phyloP scores from a whole-genome alignment of 2,797 vertebrate species.

The Trichosurus vulpecula region DNA sequence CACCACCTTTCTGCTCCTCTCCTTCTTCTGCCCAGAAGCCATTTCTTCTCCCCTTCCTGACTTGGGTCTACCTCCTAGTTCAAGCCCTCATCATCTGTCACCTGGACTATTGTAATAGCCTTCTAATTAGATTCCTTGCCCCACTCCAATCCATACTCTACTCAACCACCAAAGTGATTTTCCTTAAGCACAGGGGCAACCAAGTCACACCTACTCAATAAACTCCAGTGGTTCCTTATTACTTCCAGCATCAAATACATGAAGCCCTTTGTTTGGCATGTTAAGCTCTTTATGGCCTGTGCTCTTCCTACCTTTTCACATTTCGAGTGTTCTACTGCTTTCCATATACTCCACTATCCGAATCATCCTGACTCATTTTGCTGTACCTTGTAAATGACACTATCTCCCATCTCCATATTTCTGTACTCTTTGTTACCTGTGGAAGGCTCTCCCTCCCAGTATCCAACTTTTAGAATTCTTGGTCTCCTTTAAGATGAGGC shows the following conservation, averaged over 20 bases:
- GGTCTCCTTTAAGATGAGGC: not conserved
- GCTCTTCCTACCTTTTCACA: not conserved
- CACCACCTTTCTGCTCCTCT: not conserved
- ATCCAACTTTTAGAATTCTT: not conserved
- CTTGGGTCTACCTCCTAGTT: not conserved
- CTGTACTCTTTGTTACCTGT: not conserved
- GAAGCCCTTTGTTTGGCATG: not conserved
- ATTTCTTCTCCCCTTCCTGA: not conserved
- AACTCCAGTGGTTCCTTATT: not conserved
- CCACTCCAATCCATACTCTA: not conserved
- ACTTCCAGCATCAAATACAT: not conserved
- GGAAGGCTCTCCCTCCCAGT: not conserved
- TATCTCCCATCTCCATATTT: not conserved
- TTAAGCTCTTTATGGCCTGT: not conserved
- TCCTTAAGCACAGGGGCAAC: not conserved
- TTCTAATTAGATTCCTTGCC: not conserved
- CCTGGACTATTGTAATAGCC: not conserved
- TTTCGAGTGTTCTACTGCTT: not conserved
- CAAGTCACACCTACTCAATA: not conserved
- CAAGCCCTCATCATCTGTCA: not conserved
- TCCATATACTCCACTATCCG: not conserved
- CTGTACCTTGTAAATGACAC: not conserved
- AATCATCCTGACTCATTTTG: not conserved
- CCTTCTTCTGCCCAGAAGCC: conserved; percentile 12
- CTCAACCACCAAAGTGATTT: not conserved